Percentiles rank a stretch among this genome's conserved stretches.
Conservation (phyloP, 2,797 vertebrate genomes). For the Coluber constrictor region DNA sequence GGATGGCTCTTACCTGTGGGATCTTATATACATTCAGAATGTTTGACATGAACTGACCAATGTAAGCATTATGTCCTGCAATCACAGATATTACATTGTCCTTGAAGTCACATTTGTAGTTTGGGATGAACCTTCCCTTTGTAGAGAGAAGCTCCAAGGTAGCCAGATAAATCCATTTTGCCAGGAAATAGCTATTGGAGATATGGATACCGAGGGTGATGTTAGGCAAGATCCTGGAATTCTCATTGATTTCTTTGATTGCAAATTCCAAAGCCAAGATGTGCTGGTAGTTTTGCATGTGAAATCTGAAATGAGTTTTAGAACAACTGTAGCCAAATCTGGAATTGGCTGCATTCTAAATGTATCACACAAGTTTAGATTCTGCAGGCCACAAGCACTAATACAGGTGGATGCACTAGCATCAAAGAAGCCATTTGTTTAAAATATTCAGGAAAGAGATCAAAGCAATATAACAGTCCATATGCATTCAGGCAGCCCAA, state of each 20-base stretch:
- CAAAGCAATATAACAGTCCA: no score
- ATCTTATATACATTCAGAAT: neutral
- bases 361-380: no score
- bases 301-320: neutral
- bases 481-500: no score
- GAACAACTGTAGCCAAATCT: no score
- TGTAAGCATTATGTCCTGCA: no score
- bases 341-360: neutral
- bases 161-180: neutral
- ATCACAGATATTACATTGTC: no score
- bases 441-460: no score
- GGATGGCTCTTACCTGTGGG: neutral
- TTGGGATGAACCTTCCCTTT: no score
- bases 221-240: neutral
- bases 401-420: no score
- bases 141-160: neutral
- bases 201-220: neutral
- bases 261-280: neutral
- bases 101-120: no score
- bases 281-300: neutral
- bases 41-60: neutral
- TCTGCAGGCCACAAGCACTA: no score
- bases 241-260: neutral
- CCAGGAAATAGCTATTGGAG: neutral
- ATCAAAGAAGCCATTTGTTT: no score